Percentiles rank a stretch among this genome's conserved stretches.
Evolutionary conservation across 1,140 invertebrate species (phyloP).

Genomic region (Hestina assimilis): DNA sequence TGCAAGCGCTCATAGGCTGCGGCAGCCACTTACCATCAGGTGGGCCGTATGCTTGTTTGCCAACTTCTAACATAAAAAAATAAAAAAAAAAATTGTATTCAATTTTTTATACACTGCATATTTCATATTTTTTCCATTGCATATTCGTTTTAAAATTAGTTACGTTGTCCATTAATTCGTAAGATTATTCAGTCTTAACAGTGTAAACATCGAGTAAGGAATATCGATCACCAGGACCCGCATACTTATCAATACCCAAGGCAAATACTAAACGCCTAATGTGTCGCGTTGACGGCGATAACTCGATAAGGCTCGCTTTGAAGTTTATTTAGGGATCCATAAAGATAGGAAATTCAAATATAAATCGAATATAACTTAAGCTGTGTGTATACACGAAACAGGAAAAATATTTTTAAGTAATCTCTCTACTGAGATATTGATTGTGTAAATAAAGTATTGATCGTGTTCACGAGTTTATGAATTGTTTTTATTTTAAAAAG

Average conservation of each 20-base stretch:
- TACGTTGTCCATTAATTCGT: neutral
- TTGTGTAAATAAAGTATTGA: neutral
- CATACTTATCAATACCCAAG: slow-evolving; percentile 57
- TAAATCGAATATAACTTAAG: slow-evolving; percentile 14
- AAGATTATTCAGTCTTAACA: slow-evolving; percentile 4
- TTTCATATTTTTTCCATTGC: too few relatives aligned
- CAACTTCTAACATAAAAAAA: too few relatives aligned
- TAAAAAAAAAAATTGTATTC: too few relatives aligned
- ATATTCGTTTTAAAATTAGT: too few relatives aligned
- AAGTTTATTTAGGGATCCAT: slow-evolving; percentile 40
- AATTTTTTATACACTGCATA: too few relatives aligned
- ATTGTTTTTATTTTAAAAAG: too few relatives aligned
- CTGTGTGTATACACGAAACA: slow-evolving; percentile 3
- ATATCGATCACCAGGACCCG: slow-evolving; percentile 52
- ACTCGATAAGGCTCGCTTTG: slow-evolving; percentile 33
- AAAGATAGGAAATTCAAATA: slow-evolving; percentile 29
- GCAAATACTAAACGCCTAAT: slow-evolving; percentile 45
- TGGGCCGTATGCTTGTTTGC: too few relatives aligned
- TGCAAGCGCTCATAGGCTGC: too few relatives aligned
- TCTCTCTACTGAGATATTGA: neutral
- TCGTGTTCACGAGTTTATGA: too few relatives aligned
- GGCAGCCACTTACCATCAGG: too few relatives aligned
- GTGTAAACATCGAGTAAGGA: slow-evolving; percentile 10
- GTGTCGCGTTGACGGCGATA: slow-evolving; percentile 37
- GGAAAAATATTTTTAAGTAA: neutral